phyloP scores from a whole-genome alignment of 2,888 invertebrate species.

The Therioaphis trifolii region DNA sequence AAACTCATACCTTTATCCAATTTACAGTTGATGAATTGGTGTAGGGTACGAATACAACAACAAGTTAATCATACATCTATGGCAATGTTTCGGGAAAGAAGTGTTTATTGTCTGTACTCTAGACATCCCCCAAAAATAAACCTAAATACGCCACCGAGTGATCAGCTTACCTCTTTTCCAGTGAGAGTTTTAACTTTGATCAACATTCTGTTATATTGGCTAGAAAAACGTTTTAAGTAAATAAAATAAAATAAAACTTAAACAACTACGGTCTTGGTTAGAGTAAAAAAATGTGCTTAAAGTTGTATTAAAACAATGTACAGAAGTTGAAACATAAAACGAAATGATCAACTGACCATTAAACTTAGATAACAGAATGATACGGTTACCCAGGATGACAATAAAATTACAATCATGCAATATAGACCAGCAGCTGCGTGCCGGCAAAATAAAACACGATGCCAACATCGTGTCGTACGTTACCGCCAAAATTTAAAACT shows the following conservation, averaged over 20 bases:
- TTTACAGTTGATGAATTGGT: too few relatives aligned
- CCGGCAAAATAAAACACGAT: slow-evolving; percentile 11
- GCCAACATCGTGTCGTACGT: slow-evolving; percentile 9
- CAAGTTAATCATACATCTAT: too few relatives aligned
- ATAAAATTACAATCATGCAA: slow-evolving; percentile 5
- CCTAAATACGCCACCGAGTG: too few relatives aligned
- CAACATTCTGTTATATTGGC: slow-evolving; percentile 57
- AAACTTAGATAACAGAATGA: slow-evolving; percentile 34
- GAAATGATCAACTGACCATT: not conserved
- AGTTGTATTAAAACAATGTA: not conserved
- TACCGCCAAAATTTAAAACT: slow-evolving; percentile 32
- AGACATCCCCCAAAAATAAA: too few relatives aligned
- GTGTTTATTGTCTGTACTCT: too few relatives aligned
- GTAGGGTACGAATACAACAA: too few relatives aligned
- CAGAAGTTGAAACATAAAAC: not conserved
- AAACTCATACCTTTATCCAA: too few relatives aligned
- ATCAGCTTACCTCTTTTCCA: slow-evolving; percentile 63
- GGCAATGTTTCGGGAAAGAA: too few relatives aligned
- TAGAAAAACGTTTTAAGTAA: not conserved
- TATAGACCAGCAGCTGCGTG: not conserved
- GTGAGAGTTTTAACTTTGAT: slow-evolving; percentile 64
- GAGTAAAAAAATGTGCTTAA: not conserved
- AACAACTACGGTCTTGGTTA: too few relatives aligned
- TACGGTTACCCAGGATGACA: not conserved
- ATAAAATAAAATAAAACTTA: not conserved